Evolutionary conservation across 1,140 invertebrate species (phyloP).

Genomic region (Bombus ignitus): DNA sequence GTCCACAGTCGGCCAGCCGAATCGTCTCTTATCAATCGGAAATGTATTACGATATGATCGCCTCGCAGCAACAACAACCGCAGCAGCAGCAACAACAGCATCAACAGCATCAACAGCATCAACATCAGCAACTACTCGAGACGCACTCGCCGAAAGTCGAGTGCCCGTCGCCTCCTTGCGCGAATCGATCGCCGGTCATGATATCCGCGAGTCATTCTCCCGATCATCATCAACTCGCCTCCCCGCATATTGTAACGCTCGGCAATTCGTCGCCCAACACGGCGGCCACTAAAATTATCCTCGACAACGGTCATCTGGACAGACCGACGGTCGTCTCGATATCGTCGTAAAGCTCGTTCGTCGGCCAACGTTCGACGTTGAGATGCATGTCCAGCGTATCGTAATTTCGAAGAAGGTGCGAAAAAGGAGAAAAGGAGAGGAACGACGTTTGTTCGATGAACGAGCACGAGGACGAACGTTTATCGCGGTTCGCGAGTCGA

Average conservation of each 20-base stretch:
- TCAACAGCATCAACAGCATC: constrained; percentile 70
- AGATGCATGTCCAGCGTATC: background rate
- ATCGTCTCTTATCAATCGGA: constrained; percentile 64
- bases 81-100: constrained; percentile 67
- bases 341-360: constrained; percentile 68
- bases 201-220: constrained; percentile 75
- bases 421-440: accelerated
- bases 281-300: constrained; percentile 64
- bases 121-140: constrained; percentile 70
- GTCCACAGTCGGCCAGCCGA: constrained; percentile 56
- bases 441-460: too few relatives aligned
- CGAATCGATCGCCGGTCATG: constrained; percentile 74
- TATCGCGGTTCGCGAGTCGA: too few relatives aligned
- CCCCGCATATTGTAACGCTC: constrained; percentile 76
- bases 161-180: constrained; percentile 74
- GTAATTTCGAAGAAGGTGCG: too few relatives aligned
- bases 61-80: constrained; percentile 67
- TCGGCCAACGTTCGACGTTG: background rate
- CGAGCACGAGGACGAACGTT: too few relatives aligned
- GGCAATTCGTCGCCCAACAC: constrained; percentile 71
- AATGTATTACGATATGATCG: constrained; percentile 74
- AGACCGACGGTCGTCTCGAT: constrained; percentile 77
- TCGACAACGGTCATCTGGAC: constrained; percentile 73
- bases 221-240: constrained; percentile 75
- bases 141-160: constrained; percentile 79